Conservation (phyloP, 2,888 invertebrate genomes). For the Tipula confusa region DNA sequence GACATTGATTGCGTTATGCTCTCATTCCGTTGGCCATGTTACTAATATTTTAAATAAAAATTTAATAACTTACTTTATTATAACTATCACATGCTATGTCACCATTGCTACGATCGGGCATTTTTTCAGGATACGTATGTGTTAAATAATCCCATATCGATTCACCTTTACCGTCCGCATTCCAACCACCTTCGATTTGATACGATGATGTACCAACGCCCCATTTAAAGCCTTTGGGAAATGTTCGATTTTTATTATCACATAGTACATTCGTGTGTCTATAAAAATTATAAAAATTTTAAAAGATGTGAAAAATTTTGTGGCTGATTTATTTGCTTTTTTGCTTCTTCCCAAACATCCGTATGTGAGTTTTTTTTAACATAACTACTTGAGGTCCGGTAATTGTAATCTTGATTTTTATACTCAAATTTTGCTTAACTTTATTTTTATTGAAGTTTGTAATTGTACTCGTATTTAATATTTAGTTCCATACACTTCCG, state of each 20-base stretch:
- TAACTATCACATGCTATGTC: constrained; percentile 59
- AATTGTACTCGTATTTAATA: too few species aligned
- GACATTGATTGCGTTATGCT: neutral
- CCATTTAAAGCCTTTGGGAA: constrained; percentile 48
- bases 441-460: too few species aligned
- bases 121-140: constrained; percentile 56
- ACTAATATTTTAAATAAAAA: neutral
- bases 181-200: constrained; percentile 43
- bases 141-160: constrained; percentile 61
- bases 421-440: too few species aligned
- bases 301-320: too few species aligned
- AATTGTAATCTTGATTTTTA: too few species aligned
- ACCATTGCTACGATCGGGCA: constrained; percentile 56
- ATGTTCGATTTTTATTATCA: constrained; percentile 38
- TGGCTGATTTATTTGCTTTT: too few species aligned
- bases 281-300: too few species aligned
- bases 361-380: too few species aligned
- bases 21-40: neutral
- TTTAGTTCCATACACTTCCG: too few species aligned
- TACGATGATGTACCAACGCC: constrained; percentile 41
- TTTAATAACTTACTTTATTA: constrained; percentile 44
- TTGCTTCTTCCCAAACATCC: too few species aligned
- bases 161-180: constrained; percentile 53
- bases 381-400: too few species aligned
- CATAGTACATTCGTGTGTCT: neutral